Evolutionary conservation across 2,797 vertebrate species (phyloP).

Genomic region (Garrulus glandarius): DNA sequence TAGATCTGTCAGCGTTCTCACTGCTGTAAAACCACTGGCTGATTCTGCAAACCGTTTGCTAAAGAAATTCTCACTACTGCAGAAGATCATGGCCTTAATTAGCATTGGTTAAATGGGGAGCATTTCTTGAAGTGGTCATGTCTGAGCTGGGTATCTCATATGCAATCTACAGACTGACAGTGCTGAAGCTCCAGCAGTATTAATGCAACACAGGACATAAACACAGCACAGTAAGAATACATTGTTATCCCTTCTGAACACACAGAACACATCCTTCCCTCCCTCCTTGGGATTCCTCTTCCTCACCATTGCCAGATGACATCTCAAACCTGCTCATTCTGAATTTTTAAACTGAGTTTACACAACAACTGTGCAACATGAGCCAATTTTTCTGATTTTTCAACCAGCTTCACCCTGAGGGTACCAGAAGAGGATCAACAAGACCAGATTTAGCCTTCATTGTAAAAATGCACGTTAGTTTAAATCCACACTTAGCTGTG

Average conservation of each 20-base stretch:
- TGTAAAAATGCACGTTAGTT: not conserved
- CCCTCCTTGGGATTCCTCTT: not conserved
- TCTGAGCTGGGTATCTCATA: not conserved
- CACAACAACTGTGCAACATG: rapidly evolving
- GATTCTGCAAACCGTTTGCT: not conserved
- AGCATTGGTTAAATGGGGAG: not conserved
- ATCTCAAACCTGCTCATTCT: not conserved
- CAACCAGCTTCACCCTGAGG: not conserved
- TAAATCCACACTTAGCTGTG: not conserved
- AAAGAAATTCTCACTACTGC: not conserved
- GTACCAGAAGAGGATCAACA: not conserved
- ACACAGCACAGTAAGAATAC: not conserved
- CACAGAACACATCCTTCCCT: not conserved
- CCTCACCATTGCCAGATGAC: not conserved
- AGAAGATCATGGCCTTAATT: not conserved
- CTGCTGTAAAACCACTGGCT: not conserved
- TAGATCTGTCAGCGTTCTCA: not conserved
- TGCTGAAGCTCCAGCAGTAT: not conserved
- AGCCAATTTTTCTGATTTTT: not conserved
- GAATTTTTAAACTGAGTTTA: not conserved
- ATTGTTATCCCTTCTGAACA: not conserved
- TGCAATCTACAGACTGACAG: rapidly evolving
- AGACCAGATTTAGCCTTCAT: not conserved
- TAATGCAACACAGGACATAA: rapidly evolving
- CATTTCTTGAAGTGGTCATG: not conserved